Percentiles rank a stretch among this genome's conserved stretches.
phyloP scores from a whole-genome alignment of 2,797 vertebrate genomes.

The Ceyx erithaca region DNA sequence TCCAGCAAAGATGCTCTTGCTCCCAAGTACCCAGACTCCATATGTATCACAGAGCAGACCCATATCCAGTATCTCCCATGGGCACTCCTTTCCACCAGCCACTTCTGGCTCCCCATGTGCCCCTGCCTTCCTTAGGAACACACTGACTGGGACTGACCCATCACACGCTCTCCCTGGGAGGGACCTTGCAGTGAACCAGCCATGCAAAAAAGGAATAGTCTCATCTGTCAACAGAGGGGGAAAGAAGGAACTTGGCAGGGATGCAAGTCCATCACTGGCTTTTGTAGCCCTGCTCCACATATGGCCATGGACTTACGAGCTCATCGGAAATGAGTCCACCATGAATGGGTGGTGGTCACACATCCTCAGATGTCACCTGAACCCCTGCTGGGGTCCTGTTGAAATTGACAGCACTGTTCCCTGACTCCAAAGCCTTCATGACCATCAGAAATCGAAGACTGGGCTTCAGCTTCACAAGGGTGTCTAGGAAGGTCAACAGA shows the following conservation, averaged over 20 bases:
- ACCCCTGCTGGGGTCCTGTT: background rate
- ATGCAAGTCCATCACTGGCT: background rate
- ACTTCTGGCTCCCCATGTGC: background rate
- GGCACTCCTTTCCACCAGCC: background rate
- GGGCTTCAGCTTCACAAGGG: background rate
- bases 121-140: background rate
- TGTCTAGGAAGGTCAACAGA: background rate
- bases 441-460: background rate
- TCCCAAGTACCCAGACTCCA: background rate
- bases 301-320: background rate
- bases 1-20: background rate
- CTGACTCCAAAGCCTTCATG: background rate
- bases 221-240: background rate
- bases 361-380: background rate
- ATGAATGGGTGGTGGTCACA: background rate
- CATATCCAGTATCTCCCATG: background rate
- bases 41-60: background rate
- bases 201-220: too few relatives aligned
- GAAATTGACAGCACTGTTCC: background rate
- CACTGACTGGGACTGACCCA: background rate
- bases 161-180: background rate
- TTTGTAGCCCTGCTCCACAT: constrained; percentile 15
- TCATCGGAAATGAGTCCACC: background rate
- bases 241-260: background rate
- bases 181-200: background rate